These are phyloP conservation scores for Microctenopoma steveboyesi DNA, from an alignment of 2,797 vertebrate genomes.

Conservation along the genomic window DNA sequence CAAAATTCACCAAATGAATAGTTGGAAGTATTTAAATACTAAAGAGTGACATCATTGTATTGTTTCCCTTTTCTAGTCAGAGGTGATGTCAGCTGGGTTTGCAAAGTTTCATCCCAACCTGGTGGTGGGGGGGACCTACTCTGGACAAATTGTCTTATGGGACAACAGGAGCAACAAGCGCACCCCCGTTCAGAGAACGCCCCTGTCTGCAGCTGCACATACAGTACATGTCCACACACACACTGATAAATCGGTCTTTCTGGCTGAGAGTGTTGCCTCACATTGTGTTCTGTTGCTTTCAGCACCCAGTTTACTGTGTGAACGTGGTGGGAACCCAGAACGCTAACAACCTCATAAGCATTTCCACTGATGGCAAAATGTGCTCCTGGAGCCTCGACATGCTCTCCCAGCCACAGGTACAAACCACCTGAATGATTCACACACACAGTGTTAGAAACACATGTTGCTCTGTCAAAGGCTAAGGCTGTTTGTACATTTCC, in stretches of 20 bases:
- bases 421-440: not conserved
- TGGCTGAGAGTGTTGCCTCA: not conserved
- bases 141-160: conserved; percentile 98
- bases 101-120: conserved; percentile 98
- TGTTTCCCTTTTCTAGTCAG: conserved; percentile 85
- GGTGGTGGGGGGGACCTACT: conserved; percentile 97
- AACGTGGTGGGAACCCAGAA: conserved; percentile 97
- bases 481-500: conserved; percentile 17
- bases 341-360: conserved; percentile 98
- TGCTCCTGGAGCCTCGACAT: conserved; percentile 99
- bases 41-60: not conserved
- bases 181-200: conserved; percentile 98
- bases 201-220: conserved; percentile 89
- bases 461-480: not conserved
- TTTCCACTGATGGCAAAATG: conserved; percentile 98
- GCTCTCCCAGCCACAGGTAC: conserved; percentile 98
- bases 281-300: conserved; percentile 26
- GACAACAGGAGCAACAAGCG: conserved; percentile 99
- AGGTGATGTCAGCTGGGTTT: conserved; percentile 98
- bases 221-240: conserved; percentile 16
- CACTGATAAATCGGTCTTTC: not conserved
- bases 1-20: not conserved
- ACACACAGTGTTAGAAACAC: no score
- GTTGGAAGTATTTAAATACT: not conserved
- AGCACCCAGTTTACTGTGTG: conserved; percentile 99